phyloP scores from a whole-genome alignment of 2,888 invertebrate species.

The Lepeophtheirus nordmannii region DNA sequence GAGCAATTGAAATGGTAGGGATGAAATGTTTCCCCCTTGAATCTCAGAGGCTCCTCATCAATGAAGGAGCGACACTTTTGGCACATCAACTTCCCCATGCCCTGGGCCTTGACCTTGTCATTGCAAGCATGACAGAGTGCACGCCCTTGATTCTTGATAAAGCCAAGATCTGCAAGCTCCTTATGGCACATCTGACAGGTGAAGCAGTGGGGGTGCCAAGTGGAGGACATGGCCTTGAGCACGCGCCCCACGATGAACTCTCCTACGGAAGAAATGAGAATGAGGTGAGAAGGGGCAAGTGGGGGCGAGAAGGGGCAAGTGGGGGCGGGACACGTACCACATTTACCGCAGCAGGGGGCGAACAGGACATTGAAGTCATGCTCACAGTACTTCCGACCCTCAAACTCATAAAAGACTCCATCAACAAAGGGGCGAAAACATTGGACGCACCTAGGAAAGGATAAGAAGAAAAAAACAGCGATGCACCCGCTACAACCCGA shows the following conservation, averaged over 20 bases:
- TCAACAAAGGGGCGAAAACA: constrained; percentile 96
- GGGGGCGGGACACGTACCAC: constrained; percentile 44
- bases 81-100: constrained; percentile 88
- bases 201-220: constrained; percentile 98
- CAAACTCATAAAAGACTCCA: constrained; percentile 95
- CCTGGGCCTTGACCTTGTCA: constrained; percentile 83
- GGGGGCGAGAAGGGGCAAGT: not conserved
- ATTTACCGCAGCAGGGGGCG: constrained; percentile 66
- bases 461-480: constrained; percentile 29
- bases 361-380: constrained; percentile 95
- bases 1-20: constrained; percentile 98
- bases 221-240: constrained; percentile 97
- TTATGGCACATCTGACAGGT: constrained; percentile 81
- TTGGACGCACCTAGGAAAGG: constrained; percentile 68
- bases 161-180: constrained; percentile 88
- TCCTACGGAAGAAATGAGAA: constrained; percentile 39
- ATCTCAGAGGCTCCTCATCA: constrained; percentile 74
- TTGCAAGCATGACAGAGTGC: constrained; percentile 90
- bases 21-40: constrained; percentile 92
- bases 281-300: not conserved
- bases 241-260: constrained; percentile 97
- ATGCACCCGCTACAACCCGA: not conserved
- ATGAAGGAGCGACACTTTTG: constrained; percentile 90
- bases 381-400: constrained; percentile 96
- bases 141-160: constrained; percentile 73